A percentile compares a stretch with the other conserved stretches of the same genome.
Evolutionary conservation across 2,113 vertebrate species (phyloP).

Genomic region (Herpetotheres cachinnans): DNA sequence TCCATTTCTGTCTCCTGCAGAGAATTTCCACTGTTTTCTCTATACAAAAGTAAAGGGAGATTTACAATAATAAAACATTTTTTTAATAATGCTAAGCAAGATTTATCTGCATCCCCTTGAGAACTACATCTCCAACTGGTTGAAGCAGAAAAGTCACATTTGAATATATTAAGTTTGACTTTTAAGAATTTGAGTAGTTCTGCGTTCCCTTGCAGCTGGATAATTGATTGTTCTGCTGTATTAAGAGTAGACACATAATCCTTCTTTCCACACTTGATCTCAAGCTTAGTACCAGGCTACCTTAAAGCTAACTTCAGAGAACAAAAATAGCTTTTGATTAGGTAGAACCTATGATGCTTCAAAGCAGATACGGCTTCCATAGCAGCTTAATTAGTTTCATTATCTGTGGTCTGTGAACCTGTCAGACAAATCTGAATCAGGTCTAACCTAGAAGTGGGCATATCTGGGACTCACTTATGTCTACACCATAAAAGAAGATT

Average conservation of each 20-base stretch:
- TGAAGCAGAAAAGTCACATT: conserved; percentile 25
- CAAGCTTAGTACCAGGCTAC: not conserved
- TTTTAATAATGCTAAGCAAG: conserved; percentile 40
- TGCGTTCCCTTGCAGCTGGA: not conserved
- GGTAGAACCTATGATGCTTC: not conserved
- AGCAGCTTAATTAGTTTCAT: not conserved
- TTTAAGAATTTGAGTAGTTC: not conserved
- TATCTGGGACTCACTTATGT: not conserved
- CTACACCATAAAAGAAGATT: not conserved
- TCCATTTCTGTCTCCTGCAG: not conserved
- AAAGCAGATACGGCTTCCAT: not conserved
- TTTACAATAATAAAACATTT: not conserved
- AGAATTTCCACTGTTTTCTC: not conserved
- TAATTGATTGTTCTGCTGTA: not conserved
- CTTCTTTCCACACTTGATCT: not conserved
- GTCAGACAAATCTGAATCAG: not conserved
- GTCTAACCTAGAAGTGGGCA: not conserved
- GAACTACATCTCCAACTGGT: not conserved
- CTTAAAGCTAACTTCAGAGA: not conserved
- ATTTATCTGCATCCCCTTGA: not conserved
- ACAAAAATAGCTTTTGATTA: not conserved
- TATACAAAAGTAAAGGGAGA: not conserved
- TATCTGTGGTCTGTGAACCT: not conserved
- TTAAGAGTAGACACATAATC: not conserved
- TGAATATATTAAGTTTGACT: conserved; percentile 14